These are phyloP conservation scores for Drosophila lini DNA, from an alignment of 1,140 invertebrate species.

Conservation along the genomic window DNA sequence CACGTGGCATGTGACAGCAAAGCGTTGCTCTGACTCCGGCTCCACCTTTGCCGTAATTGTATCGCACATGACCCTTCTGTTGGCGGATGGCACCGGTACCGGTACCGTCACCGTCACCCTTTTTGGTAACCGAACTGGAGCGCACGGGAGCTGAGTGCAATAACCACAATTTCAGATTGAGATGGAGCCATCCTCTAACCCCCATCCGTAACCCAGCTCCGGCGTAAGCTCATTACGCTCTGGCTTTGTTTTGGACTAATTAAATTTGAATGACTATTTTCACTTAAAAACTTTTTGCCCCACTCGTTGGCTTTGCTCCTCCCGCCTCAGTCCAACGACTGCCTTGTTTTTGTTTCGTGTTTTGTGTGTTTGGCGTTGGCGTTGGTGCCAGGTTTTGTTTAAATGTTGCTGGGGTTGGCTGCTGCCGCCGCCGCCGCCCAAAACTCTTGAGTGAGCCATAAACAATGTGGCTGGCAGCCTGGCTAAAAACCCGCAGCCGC, in stretches of 20 bases:
- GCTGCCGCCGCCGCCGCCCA: conserved; percentile 5
- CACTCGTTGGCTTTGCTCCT: conserved; percentile 36
- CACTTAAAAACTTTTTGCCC: conserved; percentile 80
- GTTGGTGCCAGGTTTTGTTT: conserved; percentile 57
- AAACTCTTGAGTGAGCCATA: conserved; percentile 78
- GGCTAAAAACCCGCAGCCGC: conserved; percentile 26
- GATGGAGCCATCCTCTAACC: conserved; percentile 50
- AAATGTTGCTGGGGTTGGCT: conserved; percentile 54
- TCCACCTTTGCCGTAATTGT: conserved; percentile 78
- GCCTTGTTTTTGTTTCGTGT: conserved; percentile 31
- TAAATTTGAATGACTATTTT: conserved; percentile 83
- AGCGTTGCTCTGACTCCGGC: conserved; percentile 66
- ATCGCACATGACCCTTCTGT: conserved; percentile 71
- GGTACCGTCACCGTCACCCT: conserved; percentile 24
- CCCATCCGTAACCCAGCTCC: conserved; percentile 21
- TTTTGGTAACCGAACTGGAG: conserved; percentile 40
- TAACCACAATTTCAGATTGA: conserved; percentile 78
- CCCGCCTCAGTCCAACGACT: not conserved
- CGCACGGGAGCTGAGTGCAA: conserved; percentile 53
- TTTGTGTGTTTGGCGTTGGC: conserved; percentile 19
- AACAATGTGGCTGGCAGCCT: conserved; percentile 57
- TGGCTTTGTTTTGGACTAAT: conserved; percentile 83
- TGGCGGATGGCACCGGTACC: conserved; percentile 19
- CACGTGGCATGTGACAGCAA: conserved; percentile 80
- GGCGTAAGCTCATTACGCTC: conserved; percentile 82